These are phyloP conservation scores for Okamejei kenojei DNA, from an alignment of 2,797 vertebrate genomes.

Conservation along the genomic window DNA sequence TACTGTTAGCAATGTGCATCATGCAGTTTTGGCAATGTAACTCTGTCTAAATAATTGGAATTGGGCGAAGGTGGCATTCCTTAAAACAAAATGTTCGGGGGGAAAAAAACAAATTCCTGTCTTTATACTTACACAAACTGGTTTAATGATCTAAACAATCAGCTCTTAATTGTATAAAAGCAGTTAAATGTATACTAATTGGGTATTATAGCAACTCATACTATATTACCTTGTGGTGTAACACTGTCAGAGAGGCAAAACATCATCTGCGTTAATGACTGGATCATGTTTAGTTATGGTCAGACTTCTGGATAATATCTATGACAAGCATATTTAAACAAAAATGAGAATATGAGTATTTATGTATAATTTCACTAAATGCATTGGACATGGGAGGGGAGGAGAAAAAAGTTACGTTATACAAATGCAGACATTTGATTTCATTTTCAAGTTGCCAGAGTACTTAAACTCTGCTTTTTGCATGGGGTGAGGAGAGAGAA, in stretches of 20 bases:
- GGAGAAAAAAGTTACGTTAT: background rate
- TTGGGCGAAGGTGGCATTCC: background rate
- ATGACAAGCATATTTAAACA: background rate
- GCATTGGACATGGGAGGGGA: background rate
- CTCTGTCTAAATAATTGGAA: slow-evolving; percentile 21
- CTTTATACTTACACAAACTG: background rate
- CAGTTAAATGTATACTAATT: background rate
- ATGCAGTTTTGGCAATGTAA: background rate
- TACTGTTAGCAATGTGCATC: slow-evolving; percentile 29
- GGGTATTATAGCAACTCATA: background rate
- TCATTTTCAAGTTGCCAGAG: background rate
- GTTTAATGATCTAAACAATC: background rate
- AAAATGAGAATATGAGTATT: background rate
- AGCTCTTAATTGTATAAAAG: background rate
- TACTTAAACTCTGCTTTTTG: background rate
- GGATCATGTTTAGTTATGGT: background rate
- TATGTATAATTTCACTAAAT: background rate
- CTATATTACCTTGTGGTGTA: background rate
- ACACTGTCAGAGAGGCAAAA: background rate
- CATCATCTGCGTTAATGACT: background rate
- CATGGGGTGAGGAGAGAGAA: background rate
- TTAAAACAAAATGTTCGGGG: background rate
- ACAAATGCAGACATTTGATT: background rate
- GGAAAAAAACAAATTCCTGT: background rate
- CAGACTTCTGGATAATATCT: background rate